Conservation (phyloP, 2,113 vertebrate genomes). For the Uria lomvia region DNA sequence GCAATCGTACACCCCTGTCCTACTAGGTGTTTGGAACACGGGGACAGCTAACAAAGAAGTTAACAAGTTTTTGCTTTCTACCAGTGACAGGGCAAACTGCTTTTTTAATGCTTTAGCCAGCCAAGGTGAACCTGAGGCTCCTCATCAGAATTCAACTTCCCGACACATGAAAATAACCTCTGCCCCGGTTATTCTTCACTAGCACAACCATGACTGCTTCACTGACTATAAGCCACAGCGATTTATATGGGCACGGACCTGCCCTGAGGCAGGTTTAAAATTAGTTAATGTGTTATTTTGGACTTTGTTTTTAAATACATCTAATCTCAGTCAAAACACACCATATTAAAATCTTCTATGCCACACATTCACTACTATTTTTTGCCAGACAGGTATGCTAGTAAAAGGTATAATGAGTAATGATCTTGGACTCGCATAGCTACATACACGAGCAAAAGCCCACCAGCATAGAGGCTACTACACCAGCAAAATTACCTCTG, state of each 20-base stretch:
- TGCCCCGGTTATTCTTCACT: neutral
- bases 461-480: neutral
- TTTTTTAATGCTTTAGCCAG: slow-evolving; percentile 7
- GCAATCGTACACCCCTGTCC: neutral
- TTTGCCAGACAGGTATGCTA: neutral
- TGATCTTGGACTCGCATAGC: neutral
- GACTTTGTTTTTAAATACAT: slow-evolving; percentile 1
- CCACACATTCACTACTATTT: neutral
- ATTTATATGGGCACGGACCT: neutral
- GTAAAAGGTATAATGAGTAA: neutral
- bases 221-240: neutral
- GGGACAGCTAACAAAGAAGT: neutral
- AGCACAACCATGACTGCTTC: neutral
- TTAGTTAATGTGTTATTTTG: neutral
- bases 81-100: neutral
- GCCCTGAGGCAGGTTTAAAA: slow-evolving; percentile 13
- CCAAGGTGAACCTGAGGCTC: neutral
- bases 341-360: neutral
- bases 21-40: neutral
- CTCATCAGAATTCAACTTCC: slow-evolving; percentile 27
- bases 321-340: slow-evolving; percentile 22
- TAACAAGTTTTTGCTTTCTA: neutral
- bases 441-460: neutral
- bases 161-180: slow-evolving; percentile 36
- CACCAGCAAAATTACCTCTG: neutral